Percentiles rank a stretch among this genome's conserved stretches.
Evolutionary conservation across 1,140 invertebrate species (phyloP).

Genomic region (Vanessa atalanta): DNA sequence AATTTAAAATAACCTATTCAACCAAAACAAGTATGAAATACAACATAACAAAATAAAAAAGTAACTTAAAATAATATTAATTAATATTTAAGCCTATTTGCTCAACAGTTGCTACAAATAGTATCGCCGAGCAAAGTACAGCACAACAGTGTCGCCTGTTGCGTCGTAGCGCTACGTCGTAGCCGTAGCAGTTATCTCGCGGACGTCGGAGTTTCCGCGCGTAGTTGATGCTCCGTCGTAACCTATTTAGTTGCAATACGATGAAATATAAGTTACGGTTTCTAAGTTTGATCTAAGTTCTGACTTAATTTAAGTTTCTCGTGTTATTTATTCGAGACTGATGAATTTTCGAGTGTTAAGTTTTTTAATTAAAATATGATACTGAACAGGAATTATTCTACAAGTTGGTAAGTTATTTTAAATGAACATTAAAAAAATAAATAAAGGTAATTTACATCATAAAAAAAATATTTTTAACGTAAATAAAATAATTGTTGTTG

Average conservation of each 20-base stretch:
- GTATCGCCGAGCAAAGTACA: conserved; percentile 19
- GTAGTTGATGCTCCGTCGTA: conserved; percentile 43
- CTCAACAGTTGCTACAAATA: neutral
- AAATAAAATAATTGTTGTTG: neutral
- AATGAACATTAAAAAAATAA: neutral
- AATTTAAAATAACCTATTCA: too few species aligned
- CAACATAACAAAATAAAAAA: neutral
- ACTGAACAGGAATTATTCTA: conserved; percentile 13
- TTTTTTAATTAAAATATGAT: conserved; percentile 13
- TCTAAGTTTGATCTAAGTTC: conserved; percentile 9
- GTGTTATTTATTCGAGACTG: neutral
- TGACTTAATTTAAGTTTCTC: neutral
- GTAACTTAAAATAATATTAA: neutral
- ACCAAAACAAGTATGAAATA: neutral
- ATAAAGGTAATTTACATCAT: neutral
- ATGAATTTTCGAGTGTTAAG: neutral
- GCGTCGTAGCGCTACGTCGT: conserved; percentile 54
- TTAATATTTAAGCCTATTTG: neutral
- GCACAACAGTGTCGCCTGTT: conserved; percentile 49
- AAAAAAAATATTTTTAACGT: neutral
- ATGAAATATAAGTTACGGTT: conserved; percentile 13
- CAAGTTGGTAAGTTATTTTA: conserved; percentile 23
- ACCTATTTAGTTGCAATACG: conserved; percentile 12
- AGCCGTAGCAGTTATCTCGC: conserved; percentile 49
- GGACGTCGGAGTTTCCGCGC: conserved; percentile 48